Evolutionary conservation across 2,797 vertebrate species (phyloP).

Genomic region (Microtus californicus): DNA sequence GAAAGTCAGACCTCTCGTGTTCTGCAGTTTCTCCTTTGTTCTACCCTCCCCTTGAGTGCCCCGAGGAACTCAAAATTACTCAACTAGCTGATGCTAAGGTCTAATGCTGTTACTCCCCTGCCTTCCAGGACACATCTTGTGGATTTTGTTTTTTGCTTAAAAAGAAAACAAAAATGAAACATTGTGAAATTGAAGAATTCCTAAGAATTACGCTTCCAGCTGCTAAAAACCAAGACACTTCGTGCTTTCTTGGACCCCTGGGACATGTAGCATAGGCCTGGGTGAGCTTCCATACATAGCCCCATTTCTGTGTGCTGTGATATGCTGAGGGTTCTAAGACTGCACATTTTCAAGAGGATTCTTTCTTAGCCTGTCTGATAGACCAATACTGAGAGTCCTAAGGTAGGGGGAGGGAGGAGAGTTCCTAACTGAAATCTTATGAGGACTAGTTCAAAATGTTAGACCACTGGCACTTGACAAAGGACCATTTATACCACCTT

Average conservation of each 20-base stretch:
- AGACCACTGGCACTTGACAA: neutral
- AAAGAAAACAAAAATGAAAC: neutral
- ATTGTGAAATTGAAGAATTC: slow-evolving; percentile 58
- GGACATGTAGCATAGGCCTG: neutral
- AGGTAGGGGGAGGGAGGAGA: neutral
- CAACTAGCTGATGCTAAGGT: neutral
- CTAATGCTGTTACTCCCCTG: neutral
- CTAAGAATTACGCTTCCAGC: slow-evolving; percentile 31
- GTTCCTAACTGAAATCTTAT: slow-evolving; percentile 19
- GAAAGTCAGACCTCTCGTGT: neutral
- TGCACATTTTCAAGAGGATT: neutral
- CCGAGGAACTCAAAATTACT: slow-evolving; percentile 36
- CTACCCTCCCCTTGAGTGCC: neutral
- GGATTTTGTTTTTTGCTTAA: neutral
- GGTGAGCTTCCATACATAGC: neutral
- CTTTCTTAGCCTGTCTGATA: neutral
- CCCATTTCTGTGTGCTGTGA: neutral
- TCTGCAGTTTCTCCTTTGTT: neutral
- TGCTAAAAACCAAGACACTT: slow-evolving; percentile 31
- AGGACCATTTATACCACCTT: neutral
- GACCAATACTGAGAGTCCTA: neutral
- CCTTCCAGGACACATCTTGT: neutral
- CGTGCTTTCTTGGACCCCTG: neutral
- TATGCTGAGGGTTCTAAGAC: neutral
- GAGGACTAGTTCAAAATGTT: neutral